These are phyloP conservation scores for Oryzias javanicus DNA, from an alignment of 2,113 vertebrate species.

Conservation along the genomic window DNA sequence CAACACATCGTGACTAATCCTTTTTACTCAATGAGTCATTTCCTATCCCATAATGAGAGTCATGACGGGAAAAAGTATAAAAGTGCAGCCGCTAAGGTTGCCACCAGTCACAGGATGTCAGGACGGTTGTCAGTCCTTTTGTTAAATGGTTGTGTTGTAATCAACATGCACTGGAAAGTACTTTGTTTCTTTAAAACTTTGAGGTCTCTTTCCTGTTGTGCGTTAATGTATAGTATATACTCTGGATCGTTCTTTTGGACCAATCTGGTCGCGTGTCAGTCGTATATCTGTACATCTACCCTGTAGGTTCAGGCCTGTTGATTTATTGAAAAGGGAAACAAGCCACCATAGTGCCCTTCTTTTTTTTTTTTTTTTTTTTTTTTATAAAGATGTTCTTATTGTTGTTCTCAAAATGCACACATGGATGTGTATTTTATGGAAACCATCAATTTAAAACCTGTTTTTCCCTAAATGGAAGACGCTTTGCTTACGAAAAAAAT, in stretches of 20 bases:
- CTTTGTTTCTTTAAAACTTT: constrained; percentile 71
- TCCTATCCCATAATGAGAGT: constrained; percentile 8
- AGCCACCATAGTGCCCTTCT: constrained; percentile 68
- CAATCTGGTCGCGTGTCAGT: constrained; percentile 49
- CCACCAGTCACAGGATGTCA: constrained; percentile 40
- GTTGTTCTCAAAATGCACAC: constrained; percentile 53
- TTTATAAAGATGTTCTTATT: constrained; percentile 34
- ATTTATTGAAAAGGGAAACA: constrained; percentile 68
- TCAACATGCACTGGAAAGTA: constrained; percentile 83
- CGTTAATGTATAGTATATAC: constrained; percentile 65
- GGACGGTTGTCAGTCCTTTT: constrained; percentile 41
- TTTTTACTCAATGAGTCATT: constrained; percentile 27
- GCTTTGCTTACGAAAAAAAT: constrained; percentile 53
- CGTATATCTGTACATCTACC: constrained; percentile 51
- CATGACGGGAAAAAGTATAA: background rate
- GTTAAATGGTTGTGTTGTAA: constrained; percentile 66
- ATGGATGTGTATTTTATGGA: constrained; percentile 64
- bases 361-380: constrained; percentile 48
- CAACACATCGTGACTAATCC: constrained; percentile 16
- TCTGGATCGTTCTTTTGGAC: constrained; percentile 62
- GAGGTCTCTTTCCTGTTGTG: constrained; percentile 59
- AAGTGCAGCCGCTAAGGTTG: constrained; percentile 27
- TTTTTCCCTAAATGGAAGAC: constrained; percentile 72
- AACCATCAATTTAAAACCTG: constrained; percentile 75
- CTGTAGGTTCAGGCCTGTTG: constrained; percentile 47